Percentiles rank a stretch among this genome's conserved stretches.
phyloP scores from a whole-genome alignment of 1,140 invertebrate species.

The Armadillidium nasatum region DNA sequence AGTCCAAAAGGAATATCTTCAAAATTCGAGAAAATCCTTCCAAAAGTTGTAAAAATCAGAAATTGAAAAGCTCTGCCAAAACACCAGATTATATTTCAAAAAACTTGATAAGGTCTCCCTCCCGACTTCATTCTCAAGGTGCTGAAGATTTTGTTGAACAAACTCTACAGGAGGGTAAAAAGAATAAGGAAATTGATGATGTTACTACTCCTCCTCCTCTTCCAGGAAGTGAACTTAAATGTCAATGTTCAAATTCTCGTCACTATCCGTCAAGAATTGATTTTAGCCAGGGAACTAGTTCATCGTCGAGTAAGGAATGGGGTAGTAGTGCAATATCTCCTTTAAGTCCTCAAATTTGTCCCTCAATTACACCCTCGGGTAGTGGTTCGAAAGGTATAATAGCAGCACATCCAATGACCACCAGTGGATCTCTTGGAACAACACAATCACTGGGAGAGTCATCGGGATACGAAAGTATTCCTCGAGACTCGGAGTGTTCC shows the following conservation, averaged over 20 bases:
- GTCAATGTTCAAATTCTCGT: slow-evolving; percentile 60
- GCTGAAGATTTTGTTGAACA: slow-evolving; percentile 22
- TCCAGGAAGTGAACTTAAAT: background rate
- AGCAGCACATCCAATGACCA: slow-evolving; percentile 31
- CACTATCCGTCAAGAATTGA: background rate
- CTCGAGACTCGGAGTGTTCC: slow-evolving; percentile 62
- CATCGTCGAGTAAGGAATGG: background rate
- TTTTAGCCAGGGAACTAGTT: background rate
- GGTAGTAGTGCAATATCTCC: background rate
- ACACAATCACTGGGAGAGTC: slow-evolving; percentile 60
- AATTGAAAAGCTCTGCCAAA: slow-evolving; percentile 24
- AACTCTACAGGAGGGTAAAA: background rate
- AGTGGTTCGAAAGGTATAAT: background rate
- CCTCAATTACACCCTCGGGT: background rate
- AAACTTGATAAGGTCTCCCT: slow-evolving; percentile 46
- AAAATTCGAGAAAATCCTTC: slow-evolving; percentile 38
- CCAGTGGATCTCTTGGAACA: slow-evolving; percentile 42
- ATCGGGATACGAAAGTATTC: slow-evolving; percentile 83
- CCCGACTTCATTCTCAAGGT: slow-evolving; percentile 43
- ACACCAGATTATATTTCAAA: slow-evolving; percentile 44
- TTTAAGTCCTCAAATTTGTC: background rate
- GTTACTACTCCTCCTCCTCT: background rate
- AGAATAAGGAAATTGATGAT: too few species aligned
- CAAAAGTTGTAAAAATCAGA: background rate
- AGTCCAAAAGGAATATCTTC: slow-evolving; percentile 29